Evolutionary conservation across 2,888 invertebrate species (phyloP).

Genomic region (Toxonevra muliebris): DNA sequence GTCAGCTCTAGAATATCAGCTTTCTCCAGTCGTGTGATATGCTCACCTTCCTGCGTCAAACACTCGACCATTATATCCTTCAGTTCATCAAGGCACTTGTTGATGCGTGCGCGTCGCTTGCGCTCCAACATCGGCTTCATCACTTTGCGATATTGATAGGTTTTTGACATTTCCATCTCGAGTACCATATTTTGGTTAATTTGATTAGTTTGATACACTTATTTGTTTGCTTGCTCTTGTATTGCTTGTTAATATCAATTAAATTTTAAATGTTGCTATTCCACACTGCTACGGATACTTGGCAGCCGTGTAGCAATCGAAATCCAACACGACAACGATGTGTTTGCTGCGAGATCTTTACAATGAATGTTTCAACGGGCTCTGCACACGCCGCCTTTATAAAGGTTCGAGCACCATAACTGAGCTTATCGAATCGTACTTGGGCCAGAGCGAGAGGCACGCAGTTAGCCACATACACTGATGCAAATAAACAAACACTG

Average conservation of each 20-base stretch:
- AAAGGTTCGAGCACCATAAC: slow-evolving; percentile 48
- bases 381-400: slow-evolving; percentile 56
- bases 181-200: slow-evolving; percentile 55
- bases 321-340: slow-evolving; percentile 46
- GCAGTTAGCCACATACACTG: neutral
- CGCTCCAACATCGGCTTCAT: slow-evolving; percentile 94
- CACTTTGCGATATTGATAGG: slow-evolving; percentile 93
- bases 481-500: slow-evolving; percentile 8
- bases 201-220: slow-evolving; percentile 2
- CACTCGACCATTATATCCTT: slow-evolving; percentile 85
- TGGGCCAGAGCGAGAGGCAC: slow-evolving; percentile 2
- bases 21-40: slow-evolving; percentile 89
- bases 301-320: slow-evolving; percentile 35
- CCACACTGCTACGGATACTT: slow-evolving; percentile 8
- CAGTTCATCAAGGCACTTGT: slow-evolving; percentile 88
- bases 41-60: slow-evolving; percentile 82
- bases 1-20: slow-evolving; percentile 90
- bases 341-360: slow-evolving; percentile 44
- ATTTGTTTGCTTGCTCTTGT: neutral
- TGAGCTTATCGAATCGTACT: neutral
- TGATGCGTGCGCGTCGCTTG: slow-evolving; percentile 88
- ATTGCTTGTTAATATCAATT: too few relatives aligned
- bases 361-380: slow-evolving; percentile 62
- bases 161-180: slow-evolving; percentile 76
- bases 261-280: slow-evolving; percentile 5